A percentile compares a stretch with the other conserved stretches of the same genome.
Conservation (phyloP, 2,888 invertebrate genomes). For the Capitulum mitella region DNA sequence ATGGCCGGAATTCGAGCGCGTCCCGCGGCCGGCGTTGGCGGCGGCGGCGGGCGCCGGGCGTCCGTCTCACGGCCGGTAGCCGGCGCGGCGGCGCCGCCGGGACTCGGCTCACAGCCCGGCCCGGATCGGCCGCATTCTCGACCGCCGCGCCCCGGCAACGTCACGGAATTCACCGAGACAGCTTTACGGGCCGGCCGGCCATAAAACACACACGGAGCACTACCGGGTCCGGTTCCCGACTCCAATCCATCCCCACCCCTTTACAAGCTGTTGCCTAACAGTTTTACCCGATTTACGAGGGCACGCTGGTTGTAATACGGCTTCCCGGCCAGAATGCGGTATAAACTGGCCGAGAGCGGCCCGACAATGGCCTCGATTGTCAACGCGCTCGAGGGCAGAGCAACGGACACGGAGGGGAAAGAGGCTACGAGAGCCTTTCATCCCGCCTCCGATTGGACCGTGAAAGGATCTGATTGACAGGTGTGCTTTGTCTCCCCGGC, state of each 20-base stretch:
- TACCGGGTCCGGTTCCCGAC: too few species aligned
- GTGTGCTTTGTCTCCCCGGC: not conserved
- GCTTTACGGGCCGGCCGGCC: not conserved
- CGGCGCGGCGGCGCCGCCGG: not conserved
- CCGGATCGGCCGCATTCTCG: not conserved
- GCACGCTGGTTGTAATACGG: not conserved
- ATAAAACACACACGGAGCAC: not conserved
- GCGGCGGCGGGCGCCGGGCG: too few species aligned
- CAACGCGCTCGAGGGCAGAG: not conserved
- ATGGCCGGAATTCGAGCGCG: slow-evolving; percentile 7
- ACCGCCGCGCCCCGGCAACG: too few species aligned
- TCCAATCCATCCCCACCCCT: not conserved
- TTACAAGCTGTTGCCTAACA: not conserved
- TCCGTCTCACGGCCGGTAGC: not conserved
- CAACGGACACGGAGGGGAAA: not conserved
- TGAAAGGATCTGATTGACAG: not conserved
- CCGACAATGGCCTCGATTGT: not conserved
- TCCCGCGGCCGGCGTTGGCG: not conserved
- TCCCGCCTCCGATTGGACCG: not conserved
- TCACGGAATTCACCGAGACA: not conserved
- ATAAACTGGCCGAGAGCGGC: not conserved
- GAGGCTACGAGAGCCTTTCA: not conserved
- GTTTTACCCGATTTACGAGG: not conserved
- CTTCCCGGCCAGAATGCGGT: not conserved
- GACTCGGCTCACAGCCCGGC: too few species aligned